These are phyloP conservation scores for Strix uralensis DNA, from an alignment of 2,113 vertebrate species.

Conservation along the genomic window DNA sequence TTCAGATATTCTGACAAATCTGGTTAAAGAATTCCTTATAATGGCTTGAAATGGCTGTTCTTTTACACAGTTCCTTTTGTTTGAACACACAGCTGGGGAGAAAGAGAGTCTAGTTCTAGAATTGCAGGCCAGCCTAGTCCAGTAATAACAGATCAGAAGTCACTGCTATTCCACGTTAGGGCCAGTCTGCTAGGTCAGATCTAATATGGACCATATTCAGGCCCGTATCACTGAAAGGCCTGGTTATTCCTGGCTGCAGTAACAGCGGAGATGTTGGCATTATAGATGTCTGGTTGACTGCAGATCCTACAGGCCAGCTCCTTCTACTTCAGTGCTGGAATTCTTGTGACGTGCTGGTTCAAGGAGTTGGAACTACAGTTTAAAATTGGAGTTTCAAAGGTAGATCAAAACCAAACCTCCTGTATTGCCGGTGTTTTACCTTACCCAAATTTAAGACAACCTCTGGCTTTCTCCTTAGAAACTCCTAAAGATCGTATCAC, in stretches of 20 bases:
- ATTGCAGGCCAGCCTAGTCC: not conserved
- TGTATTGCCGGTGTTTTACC: not conserved
- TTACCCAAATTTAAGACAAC: not conserved
- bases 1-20: not conserved
- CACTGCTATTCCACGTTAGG: not conserved
- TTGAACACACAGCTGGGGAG: not conserved
- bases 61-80: not conserved
- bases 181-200: not conserved
- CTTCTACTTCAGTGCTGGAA: not conserved
- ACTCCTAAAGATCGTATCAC: not conserved
- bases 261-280: not conserved
- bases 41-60: not conserved
- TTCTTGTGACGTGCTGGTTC: not conserved
- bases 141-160: not conserved
- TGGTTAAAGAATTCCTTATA: not conserved
- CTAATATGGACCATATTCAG: rapidly evolving
- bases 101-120: not conserved
- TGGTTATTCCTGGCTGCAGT: not conserved
- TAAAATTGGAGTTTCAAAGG: not conserved
- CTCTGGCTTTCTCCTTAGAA: constrained; percentile 2
- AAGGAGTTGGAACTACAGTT: not conserved
- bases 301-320: not conserved
- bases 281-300: not conserved
- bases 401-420: not conserved
- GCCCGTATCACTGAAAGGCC: not conserved